phyloP scores from a whole-genome alignment of 2,113 vertebrate genomes.

The Alexandromys fortis region DNA sequence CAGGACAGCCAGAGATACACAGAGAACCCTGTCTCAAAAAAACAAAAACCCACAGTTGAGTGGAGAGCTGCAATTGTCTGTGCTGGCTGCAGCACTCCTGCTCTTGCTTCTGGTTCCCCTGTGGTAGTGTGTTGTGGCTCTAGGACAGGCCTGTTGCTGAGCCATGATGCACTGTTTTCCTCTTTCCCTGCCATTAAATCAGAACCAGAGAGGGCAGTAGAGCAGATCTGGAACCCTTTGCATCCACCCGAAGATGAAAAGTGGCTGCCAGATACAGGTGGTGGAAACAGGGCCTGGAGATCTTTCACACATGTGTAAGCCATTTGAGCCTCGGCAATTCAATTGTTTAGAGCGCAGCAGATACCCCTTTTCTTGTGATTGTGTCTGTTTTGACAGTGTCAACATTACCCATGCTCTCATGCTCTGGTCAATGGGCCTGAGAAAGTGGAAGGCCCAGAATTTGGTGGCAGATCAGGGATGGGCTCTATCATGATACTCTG shows the following conservation, averaged over 20 bases:
- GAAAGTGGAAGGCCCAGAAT: not conserved
- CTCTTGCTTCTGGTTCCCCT: not conserved
- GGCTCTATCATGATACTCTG: not conserved
- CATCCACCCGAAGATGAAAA: not conserved
- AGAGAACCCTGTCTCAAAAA: not conserved
- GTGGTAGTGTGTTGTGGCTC: not conserved
- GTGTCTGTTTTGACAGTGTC: not conserved
- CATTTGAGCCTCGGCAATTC: not conserved
- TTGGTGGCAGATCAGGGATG: not conserved
- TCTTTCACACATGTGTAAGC: not conserved
- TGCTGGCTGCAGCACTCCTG: not conserved
- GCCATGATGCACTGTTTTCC: not conserved
- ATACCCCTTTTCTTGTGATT: not conserved
- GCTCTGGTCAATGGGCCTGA: not conserved
- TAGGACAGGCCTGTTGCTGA: not conserved
- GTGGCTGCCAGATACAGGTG: not conserved
- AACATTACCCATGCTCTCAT: not conserved
- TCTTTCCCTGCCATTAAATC: not conserved
- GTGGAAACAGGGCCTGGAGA: not conserved
- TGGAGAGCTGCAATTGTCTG: not conserved
- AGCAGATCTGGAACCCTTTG: not conserved
- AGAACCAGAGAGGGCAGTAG: conserved; percentile 26
- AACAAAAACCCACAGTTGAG: not conserved
- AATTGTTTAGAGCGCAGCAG: not conserved
- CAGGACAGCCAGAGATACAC: not conserved